Base-by-base conservation (phyloP, 2,113 vertebrate genomes). In the Melanotaenia duboulayi region DNA sequence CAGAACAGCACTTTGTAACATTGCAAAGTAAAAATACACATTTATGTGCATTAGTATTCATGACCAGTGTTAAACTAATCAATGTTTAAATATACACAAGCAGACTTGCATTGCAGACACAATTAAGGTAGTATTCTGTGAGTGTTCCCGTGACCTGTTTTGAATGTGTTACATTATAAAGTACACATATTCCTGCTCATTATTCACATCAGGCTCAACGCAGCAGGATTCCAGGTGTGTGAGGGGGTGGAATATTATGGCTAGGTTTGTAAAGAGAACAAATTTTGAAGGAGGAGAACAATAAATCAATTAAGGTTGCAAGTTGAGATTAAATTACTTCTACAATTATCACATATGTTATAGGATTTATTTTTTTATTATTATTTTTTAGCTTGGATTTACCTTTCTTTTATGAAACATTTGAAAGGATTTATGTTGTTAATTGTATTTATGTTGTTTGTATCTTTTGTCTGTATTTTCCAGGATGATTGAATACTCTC, bases 401-500 rank as follows among this genome's bases (percentile, higher is more conserved):
- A 25, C 10, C 46, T 48, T 1, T 28, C 23, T 2, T 62, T 19
- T 11, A 39, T 17, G 11, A 6, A 32, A 11, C 7, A 12, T 17
- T 1, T 17, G 17, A 4, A 24, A 35, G 5, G 20, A 16, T 56
- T 25, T 49, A 14, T 48, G 23, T 23, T 44, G 2, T 42, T 71
- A 39, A 76, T 40, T 20, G n/a, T n/a, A n/a, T n/a, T n/a, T n/a
- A 48, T 50, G 44, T 65, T 42, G 52, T 42, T 40, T 70, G 7
- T 70, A 4, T 64, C 12, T 28, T 4, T 42, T 46, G 14, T n/a
- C 12, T 69, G 22, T 66, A 1, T 81, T 71, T 81, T 91, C 7
- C 92, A 99, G 97, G 90, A 98, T 99, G 94, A 94, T 99, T 5
- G 97, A 99, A 74, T 99, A 99, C 79, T 99, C 97, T 0, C 89